These are phyloP conservation scores for Bucco capensis DNA, from an alignment of 2,113 vertebrate species.

Conservation along the genomic window DNA sequence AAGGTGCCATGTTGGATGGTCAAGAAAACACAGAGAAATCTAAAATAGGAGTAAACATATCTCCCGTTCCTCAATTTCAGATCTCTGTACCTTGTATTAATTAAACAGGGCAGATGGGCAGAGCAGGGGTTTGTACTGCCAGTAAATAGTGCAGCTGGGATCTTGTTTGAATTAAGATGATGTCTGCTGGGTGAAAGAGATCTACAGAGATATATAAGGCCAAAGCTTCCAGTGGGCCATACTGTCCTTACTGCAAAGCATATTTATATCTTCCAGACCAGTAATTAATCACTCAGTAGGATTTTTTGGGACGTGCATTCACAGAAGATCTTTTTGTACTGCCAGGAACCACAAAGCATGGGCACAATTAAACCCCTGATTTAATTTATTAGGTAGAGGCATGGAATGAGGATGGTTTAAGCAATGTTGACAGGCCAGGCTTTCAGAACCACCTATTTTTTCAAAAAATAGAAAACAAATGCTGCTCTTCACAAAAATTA, in stretches of 20 bases:
- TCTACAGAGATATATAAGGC: slow-evolving; percentile 66
- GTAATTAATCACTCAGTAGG: slow-evolving; percentile 82
- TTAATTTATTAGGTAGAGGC: slow-evolving; percentile 78
- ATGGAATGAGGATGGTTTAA: slow-evolving; percentile 73
- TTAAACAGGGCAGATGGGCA: neutral
- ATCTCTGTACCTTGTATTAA: slow-evolving; percentile 14
- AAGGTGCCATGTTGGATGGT: neutral
- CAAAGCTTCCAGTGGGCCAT: slow-evolving; percentile 69
- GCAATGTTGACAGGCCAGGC: slow-evolving; percentile 71
- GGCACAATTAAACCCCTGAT: slow-evolving; percentile 82
- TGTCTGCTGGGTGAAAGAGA: slow-evolving; percentile 70
- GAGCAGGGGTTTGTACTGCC: neutral
- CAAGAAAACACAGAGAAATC: neutral
- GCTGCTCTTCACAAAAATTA: slow-evolving; percentile 63
- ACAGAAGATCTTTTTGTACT: slow-evolving; percentile 79
- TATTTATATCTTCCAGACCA: slow-evolving; percentile 86
- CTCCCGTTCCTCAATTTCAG: neutral
- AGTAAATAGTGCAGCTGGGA: slow-evolving; percentile 18
- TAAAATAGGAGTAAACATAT: neutral
- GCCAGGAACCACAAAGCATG: slow-evolving; percentile 78
- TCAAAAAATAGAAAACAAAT: slow-evolving; percentile 71
- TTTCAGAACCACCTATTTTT: slow-evolving; percentile 71
- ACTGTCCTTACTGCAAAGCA: slow-evolving; percentile 76
- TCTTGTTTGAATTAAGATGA: slow-evolving; percentile 82
- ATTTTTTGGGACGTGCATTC: slow-evolving; percentile 68